Percentiles rank a stretch among this genome's conserved stretches.
Evolutionary conservation across 2,888 invertebrate genomes (phyloP).

Genomic region (Aphodius granarius): DNA sequence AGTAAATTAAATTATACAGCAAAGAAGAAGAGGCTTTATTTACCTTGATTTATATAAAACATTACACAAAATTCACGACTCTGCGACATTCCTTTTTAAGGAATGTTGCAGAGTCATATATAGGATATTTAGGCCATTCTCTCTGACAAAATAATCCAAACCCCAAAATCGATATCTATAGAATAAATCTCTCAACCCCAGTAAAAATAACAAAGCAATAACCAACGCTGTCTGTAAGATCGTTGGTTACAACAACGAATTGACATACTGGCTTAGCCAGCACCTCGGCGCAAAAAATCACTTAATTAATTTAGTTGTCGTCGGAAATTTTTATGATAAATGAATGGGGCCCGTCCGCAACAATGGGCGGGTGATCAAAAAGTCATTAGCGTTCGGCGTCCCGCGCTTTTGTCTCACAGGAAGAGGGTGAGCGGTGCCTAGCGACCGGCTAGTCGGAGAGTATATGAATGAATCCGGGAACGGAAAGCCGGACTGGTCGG

Average conservation of each 20-base stretch:
- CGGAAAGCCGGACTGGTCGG: background rate
- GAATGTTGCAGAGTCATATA: too few relatives aligned
- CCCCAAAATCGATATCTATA: too few relatives aligned
- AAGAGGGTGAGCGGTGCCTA: background rate
- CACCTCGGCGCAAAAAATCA: background rate
- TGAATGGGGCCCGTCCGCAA: conserved; percentile 1
- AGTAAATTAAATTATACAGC: too few relatives aligned
- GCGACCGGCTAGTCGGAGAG: background rate
- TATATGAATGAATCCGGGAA: background rate
- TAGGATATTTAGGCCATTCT: too few relatives aligned
- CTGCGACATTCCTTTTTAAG: too few relatives aligned
- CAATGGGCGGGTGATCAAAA: conserved; percentile 10
- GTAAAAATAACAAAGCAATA: background rate
- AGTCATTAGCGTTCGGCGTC: conserved; percentile 13
- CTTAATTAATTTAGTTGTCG: conserved; percentile 14
- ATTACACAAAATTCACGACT: too few relatives aligned
- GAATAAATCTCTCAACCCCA: too few relatives aligned
- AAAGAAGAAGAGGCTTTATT: too few relatives aligned
- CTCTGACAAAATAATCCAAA: too few relatives aligned
- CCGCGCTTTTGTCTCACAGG: conserved; percentile 2
- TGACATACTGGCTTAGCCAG: background rate
- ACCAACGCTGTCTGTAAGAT: background rate
- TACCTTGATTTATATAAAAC: too few relatives aligned
- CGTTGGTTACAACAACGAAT: background rate
- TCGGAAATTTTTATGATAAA: conserved; percentile 12